These are phyloP conservation scores for Choristoneura fumiferana DNA, from an alignment of 1,140 invertebrate species.

Conservation along the genomic window DNA sequence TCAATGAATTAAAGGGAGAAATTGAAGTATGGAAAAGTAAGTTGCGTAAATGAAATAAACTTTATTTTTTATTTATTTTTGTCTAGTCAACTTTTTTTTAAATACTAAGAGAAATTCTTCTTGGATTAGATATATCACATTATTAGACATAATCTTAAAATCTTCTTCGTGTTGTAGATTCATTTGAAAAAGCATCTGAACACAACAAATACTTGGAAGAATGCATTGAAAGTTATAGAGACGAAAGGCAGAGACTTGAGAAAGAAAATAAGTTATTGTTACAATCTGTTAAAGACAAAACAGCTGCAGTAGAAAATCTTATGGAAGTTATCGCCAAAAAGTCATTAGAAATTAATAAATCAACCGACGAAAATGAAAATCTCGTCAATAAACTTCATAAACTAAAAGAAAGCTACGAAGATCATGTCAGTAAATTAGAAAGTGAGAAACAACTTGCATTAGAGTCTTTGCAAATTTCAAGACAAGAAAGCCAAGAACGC, in stretches of 20 bases:
- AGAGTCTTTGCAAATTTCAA: conserved; percentile 42
- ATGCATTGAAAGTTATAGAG: conserved; percentile 39
- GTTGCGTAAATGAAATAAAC: too few relatives aligned
- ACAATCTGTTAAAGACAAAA: conserved; percentile 44
- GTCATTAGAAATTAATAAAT: conserved; percentile 51
- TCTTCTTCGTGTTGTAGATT: conserved; percentile 36
- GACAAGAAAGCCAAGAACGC: conserved; percentile 54
- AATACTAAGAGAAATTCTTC: too few relatives aligned
- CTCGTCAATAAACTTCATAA: conserved; percentile 41
- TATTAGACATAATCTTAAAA: too few relatives aligned
- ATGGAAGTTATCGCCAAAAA: conserved; percentile 49
- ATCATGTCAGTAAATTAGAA: conserved; percentile 39
- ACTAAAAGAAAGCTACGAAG: conserved; percentile 34
- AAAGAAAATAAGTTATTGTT: conserved; percentile 40
- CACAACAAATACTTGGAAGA: conserved; percentile 50
- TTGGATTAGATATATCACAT: too few relatives aligned
- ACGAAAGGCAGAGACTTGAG: conserved; percentile 39
- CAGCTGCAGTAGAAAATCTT: conserved; percentile 44
- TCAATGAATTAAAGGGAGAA: conserved; percentile 52
- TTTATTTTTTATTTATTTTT: conserved; percentile 18
- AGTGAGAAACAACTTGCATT: conserved; percentile 48
- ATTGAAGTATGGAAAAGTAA: conserved; percentile 62
- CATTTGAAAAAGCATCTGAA: conserved; percentile 46
- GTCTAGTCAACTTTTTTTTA: too few relatives aligned
- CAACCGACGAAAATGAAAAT: conserved; percentile 45